Conservation (phyloP, 2,113 vertebrate species). For the Trogon surrucura region DNA sequence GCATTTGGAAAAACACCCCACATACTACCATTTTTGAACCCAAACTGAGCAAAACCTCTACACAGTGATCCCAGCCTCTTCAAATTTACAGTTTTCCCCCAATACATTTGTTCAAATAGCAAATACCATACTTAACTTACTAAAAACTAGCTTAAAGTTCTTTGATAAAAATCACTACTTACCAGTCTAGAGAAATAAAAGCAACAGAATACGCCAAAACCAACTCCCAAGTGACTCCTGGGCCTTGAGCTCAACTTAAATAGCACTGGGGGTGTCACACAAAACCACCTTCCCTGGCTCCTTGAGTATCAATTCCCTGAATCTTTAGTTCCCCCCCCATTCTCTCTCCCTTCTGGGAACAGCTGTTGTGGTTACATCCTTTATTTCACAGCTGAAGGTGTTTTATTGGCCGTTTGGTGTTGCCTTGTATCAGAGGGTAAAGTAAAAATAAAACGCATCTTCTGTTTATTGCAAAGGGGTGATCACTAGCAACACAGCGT, state of each 20-base stretch:
- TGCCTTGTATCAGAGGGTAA: not conserved
- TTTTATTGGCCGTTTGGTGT: not conserved
- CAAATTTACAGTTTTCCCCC: not conserved
- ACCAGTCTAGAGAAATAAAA: not conserved
- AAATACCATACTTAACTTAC: not conserved
- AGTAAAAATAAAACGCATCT: not conserved
- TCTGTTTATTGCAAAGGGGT: not conserved
- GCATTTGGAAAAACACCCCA: not conserved
- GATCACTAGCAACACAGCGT: not conserved
- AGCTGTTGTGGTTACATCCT: not conserved
- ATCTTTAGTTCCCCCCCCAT: not conserved
- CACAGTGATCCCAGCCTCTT: not conserved
- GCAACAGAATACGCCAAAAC: not conserved
- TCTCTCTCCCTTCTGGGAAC: not conserved
- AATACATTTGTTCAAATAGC: too few relatives aligned
- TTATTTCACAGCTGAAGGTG: not conserved
- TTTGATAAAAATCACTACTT: rapidly evolving
- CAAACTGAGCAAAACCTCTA: not conserved
- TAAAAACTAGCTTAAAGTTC: rapidly evolving
- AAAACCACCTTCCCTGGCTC: not conserved
- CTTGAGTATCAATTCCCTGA: not conserved
- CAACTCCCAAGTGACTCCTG: rapidly evolving
- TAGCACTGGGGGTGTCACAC: not conserved
- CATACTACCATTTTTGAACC: rapidly evolving
- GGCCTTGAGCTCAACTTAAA: not conserved